Conservation (phyloP, 2,888 invertebrate species). For the Cryptus armator region DNA sequence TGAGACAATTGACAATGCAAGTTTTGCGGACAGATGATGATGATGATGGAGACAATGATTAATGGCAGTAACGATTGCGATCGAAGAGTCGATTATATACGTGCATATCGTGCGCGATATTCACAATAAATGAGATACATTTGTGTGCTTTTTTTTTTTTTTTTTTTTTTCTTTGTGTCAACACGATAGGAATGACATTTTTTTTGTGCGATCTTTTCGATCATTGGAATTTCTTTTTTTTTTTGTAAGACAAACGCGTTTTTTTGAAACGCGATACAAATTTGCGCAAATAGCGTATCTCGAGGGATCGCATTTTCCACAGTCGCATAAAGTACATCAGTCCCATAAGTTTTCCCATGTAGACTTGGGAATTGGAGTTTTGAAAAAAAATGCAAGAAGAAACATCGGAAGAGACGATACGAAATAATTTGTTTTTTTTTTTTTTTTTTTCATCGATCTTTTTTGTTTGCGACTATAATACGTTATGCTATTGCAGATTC, state of each 20-base stretch:
- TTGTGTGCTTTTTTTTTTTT: constrained; percentile 48
- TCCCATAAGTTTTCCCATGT: not conserved
- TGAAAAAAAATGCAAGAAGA: not conserved
- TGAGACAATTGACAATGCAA: constrained; percentile 17
- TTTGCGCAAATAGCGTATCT: constrained; percentile 35
- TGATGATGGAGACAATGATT: constrained; percentile 29
- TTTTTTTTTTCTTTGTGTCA: constrained; percentile 31
- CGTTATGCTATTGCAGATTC: constrained; percentile 53
- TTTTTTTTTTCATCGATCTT: not conserved
- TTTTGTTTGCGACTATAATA: constrained; percentile 39
- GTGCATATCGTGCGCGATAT: constrained; percentile 47
- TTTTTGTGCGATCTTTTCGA: constrained; percentile 18
- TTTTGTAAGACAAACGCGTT: not conserved
- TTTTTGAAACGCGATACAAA: constrained; percentile 36
- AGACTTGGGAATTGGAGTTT: not conserved
- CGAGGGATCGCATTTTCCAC: constrained; percentile 40
- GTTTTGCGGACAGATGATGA: constrained; percentile 32
- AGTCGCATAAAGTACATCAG: constrained; percentile 53
- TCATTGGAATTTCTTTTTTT: constrained; percentile 13
- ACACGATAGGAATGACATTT: constrained; percentile 30
- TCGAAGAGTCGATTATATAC: constrained; percentile 41
- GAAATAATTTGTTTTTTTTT: not conserved
- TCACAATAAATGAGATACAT: constrained; percentile 57
- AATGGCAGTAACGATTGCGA: constrained; percentile 23
- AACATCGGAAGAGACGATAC: not conserved